Evolutionary conservation across 2,113 vertebrate genomes (phyloP).

Genomic region (Nycticorax nycticorax): DNA sequence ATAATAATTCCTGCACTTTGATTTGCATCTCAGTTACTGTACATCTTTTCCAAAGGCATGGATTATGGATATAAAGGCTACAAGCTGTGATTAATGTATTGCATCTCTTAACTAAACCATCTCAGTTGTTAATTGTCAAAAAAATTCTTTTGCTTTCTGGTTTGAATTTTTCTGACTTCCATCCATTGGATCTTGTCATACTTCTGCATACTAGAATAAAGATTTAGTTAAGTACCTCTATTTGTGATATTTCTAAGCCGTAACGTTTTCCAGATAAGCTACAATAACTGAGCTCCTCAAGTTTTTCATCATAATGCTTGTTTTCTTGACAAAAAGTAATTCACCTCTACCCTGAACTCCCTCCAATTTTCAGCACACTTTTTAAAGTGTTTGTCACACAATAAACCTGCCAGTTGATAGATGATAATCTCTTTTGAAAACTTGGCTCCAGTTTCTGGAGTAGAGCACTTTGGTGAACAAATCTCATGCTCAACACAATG

Average conservation of each 20-base stretch:
- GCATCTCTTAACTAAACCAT: not conserved
- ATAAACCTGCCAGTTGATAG: not conserved
- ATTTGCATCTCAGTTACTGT: not conserved
- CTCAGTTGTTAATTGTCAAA: not conserved
- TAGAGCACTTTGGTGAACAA: not conserved
- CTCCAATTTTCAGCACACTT: not conserved
- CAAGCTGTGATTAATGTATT: not conserved
- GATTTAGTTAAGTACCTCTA: not conserved
- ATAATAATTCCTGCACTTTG: not conserved
- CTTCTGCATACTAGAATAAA: not conserved
- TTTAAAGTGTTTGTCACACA: not conserved
- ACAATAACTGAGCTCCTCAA: not conserved
- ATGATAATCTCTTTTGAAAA: not conserved
- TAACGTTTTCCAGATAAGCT: not conserved
- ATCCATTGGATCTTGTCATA: not conserved
- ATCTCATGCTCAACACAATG: not conserved
- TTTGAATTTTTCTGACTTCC: not conserved
- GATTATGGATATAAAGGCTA: not conserved
- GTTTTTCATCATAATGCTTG: not conserved
- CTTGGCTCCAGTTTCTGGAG: not conserved
- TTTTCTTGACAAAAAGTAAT: not conserved
- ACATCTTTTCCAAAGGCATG: not conserved
- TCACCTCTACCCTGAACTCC: not conserved
- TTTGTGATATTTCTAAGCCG: not conserved
- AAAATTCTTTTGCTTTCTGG: not conserved